These are phyloP conservation scores for Nasonovia ribisnigri DNA, from an alignment of 2,888 invertebrate species.

Conservation along the genomic window DNA sequence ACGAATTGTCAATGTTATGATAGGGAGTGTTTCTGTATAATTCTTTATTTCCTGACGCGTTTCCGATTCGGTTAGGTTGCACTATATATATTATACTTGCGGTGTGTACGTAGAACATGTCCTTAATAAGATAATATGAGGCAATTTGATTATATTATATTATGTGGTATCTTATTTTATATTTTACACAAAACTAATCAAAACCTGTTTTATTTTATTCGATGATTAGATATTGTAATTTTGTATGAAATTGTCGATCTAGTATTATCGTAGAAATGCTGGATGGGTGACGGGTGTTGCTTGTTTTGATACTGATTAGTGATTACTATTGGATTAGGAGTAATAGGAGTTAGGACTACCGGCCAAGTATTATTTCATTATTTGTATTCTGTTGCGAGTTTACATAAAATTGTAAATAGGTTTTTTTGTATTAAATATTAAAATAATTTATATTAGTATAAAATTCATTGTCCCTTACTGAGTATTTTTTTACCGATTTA, in stretches of 20 bases:
- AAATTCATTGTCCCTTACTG: background rate
- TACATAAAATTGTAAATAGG: background rate
- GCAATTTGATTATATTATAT: background rate
- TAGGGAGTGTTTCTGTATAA: background rate
- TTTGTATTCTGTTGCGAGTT: background rate
- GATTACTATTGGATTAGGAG: too few relatives aligned
- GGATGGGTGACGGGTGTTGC: too few relatives aligned
- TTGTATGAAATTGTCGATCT: background rate
- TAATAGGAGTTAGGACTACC: too few relatives aligned
- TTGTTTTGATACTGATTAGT: too few relatives aligned
- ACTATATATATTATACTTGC: background rate
- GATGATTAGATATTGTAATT: background rate
- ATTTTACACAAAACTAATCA: background rate
- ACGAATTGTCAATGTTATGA: background rate
- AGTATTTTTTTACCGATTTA: background rate
- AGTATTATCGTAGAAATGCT: too few relatives aligned
- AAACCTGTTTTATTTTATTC: constrained; percentile 10
- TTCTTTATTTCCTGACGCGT: constrained; percentile 32
- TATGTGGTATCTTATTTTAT: background rate
- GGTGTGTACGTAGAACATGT: background rate
- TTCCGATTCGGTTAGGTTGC: background rate
- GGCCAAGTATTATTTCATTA: background rate
- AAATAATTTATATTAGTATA: background rate
- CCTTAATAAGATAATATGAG: background rate
- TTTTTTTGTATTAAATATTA: background rate